A percentile compares a stretch with the other conserved stretches of the same genome.
These are phyloP conservation scores for Campopleginae sp. DNA, from an alignment of 2,888 invertebrate genomes.

Conservation along the genomic window DNA sequence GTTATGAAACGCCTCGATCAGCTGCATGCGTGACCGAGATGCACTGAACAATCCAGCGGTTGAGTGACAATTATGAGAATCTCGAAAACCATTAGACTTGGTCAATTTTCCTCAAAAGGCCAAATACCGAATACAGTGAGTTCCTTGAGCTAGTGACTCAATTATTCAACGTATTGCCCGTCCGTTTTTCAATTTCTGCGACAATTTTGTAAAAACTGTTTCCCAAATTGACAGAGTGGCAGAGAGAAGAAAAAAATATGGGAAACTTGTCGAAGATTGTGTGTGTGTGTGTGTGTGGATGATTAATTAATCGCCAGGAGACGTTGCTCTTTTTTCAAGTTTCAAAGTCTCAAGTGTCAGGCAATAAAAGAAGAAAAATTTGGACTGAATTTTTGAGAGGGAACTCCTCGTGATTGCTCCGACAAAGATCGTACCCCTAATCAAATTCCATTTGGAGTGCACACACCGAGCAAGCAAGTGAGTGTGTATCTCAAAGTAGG, in stretches of 20 bases:
- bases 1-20: background rate
- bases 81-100: background rate
- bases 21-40: background rate
- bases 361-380: background rate
- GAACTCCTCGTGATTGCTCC: background rate
- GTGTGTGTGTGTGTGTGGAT: background rate
- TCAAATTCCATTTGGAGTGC: slow-evolving; percentile 48
- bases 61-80: background rate
- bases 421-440: slow-evolving; percentile 30
- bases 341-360: background rate
- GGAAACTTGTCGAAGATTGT: background rate
- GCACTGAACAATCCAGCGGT: background rate
- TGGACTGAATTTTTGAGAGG: background rate
- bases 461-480: background rate
- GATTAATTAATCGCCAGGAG: background rate
- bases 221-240: too few species aligned
- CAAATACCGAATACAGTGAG: too few species aligned
- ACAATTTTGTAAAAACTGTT: too few species aligned
- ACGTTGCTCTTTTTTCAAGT: slow-evolving; percentile 2
- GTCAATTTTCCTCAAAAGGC: background rate
- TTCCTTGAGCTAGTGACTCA: too few species aligned
- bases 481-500: slow-evolving; percentile 31
- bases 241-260: too few species aligned
- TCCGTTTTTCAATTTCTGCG: too few species aligned
- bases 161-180: too few species aligned